These are phyloP conservation scores for Psephotus haematonotus DNA, from an alignment of 2,113 vertebrate species.

Conservation along the genomic window DNA sequence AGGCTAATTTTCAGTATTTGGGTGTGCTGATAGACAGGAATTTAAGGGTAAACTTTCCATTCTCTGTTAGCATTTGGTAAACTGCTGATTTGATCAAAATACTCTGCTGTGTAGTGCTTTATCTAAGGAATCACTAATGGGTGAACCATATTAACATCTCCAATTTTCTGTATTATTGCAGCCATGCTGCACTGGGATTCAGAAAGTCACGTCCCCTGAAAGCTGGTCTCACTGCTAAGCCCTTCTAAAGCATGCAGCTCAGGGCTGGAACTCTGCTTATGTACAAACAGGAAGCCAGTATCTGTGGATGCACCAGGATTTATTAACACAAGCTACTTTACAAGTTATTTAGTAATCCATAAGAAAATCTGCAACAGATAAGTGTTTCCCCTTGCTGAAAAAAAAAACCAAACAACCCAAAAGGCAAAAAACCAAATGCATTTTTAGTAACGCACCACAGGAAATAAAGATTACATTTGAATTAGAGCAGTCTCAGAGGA, in stretches of 20 bases:
- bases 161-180: neutral
- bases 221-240: neutral
- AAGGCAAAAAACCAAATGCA: accelerated
- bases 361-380: neutral
- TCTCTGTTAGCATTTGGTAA: neutral
- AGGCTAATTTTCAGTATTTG: neutral
- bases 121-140: neutral
- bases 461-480: neutral
- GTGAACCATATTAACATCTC: neutral
- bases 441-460: neutral
- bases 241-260: neutral
- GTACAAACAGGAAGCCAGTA: neutral
- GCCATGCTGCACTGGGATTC: neutral
- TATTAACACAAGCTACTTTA: neutral
- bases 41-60: neutral
- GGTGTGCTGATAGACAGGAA: neutral
- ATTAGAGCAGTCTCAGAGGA: neutral
- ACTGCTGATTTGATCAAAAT: neutral
- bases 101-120: neutral
- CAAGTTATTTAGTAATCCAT: neutral
- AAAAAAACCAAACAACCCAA: neutral
- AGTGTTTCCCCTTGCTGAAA: neutral
- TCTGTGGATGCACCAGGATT: neutral
- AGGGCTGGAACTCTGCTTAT: neutral
- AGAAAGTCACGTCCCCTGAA: neutral